Evolutionary conservation across 2,797 vertebrate genomes (phyloP).

Genomic region (Microcaecilia unicolor): DNA sequence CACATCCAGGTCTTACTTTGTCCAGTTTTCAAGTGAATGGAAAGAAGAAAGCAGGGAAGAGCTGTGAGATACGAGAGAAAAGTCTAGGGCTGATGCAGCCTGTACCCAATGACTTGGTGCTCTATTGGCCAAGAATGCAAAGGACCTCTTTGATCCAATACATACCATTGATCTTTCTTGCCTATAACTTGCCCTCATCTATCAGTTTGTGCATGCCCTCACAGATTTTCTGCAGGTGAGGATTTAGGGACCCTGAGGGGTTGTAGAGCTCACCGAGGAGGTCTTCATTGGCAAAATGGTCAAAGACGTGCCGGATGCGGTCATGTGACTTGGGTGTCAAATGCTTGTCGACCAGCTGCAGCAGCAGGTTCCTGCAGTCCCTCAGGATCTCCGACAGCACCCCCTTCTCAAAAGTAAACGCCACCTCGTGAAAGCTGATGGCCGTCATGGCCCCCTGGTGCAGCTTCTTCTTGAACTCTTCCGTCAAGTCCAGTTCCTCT

Average conservation of each 20-base stretch:
- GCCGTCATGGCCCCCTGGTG: slow-evolving; percentile 78
- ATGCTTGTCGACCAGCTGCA: slow-evolving; percentile 71
- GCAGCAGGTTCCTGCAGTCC: slow-evolving; percentile 66
- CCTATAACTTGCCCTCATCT: slow-evolving; percentile 69
- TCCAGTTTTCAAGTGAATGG: too few relatives aligned
- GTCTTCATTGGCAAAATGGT: slow-evolving; percentile 70
- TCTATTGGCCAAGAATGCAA: too few relatives aligned
- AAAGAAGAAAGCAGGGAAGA: background rate
- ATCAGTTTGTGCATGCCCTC: slow-evolving; percentile 73
- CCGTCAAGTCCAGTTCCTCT: slow-evolving; percentile 63
- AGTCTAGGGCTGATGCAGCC: background rate
- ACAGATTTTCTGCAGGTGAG: slow-evolving; percentile 71
- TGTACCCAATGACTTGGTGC: too few relatives aligned
- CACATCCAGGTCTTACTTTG: too few relatives aligned
- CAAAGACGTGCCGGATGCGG: slow-evolving; percentile 80
- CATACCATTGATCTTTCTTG: too few relatives aligned
- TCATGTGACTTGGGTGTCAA: slow-evolving; percentile 79
- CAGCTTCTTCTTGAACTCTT: slow-evolving; percentile 76
- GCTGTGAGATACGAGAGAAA: background rate
- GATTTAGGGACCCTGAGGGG: slow-evolving; percentile 47
- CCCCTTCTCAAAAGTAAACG: slow-evolving; percentile 76
- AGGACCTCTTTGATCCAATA: too few relatives aligned
- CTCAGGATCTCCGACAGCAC: slow-evolving; percentile 65
- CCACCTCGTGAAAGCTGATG: slow-evolving; percentile 85
- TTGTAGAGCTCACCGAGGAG: slow-evolving; percentile 74